Evolutionary conservation across 2,888 invertebrate genomes (phyloP).

Genomic region (Conus canariensis): DNA sequence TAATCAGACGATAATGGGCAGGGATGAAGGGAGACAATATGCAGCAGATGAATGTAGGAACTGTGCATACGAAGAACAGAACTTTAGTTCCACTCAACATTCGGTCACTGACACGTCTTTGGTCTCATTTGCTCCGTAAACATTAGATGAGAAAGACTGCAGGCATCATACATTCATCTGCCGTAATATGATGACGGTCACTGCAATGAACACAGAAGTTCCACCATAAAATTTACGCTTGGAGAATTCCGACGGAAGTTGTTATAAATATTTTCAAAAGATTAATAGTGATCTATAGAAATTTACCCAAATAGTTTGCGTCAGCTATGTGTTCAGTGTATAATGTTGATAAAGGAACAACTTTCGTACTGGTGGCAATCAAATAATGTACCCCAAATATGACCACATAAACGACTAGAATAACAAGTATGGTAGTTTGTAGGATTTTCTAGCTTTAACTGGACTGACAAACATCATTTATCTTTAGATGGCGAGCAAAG

Average conservation of each 20-base stretch:
- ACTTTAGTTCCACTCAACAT: no score
- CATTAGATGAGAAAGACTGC: neutral
- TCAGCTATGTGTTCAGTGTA: neutral
- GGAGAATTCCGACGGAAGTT: neutral
- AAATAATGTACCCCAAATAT: neutral
- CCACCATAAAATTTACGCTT: neutral
- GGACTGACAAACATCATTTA: neutral
- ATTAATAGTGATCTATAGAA: neutral
- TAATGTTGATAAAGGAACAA: neutral
- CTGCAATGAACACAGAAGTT: neutral
- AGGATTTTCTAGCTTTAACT: neutral
- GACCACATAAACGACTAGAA: neutral
- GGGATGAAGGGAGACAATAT: no score
- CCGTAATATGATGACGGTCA: neutral
- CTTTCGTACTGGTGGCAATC: neutral
- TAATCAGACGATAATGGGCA: no score
- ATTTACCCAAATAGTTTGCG: neutral
- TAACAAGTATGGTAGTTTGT: neutral
- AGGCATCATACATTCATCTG: neutral
- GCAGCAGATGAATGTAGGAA: no score
- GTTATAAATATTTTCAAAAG: neutral
- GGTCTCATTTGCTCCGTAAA: neutral
- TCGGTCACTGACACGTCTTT: neutral
- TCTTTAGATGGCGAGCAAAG: constrained; percentile 18
- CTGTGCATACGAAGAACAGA: no score